These are phyloP conservation scores for Zygothrica quintamaculata DNA, from an alignment of 2,888 invertebrate genomes.

Conservation along the genomic window DNA sequence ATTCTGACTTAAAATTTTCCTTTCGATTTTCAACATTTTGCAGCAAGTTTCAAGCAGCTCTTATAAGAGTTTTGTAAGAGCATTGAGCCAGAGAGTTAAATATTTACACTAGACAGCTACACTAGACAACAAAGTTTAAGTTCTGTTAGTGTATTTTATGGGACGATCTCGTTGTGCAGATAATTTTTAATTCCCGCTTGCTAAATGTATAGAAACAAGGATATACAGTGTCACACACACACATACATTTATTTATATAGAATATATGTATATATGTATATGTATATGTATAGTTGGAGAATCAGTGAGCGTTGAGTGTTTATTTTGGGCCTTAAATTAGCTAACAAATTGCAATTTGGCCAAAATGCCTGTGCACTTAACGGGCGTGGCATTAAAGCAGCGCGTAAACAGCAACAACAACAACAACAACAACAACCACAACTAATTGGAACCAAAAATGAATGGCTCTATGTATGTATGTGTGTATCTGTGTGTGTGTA, in stretches of 20 bases:
- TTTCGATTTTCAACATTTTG: too few species aligned
- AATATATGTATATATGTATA: too few species aligned
- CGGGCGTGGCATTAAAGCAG: conserved; percentile 67
- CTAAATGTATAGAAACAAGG: conserved; percentile 14
- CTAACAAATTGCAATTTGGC: conserved; percentile 67
- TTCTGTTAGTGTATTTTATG: conserved; percentile 60
- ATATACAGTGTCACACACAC: too few species aligned
- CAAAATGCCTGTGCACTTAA: conserved; percentile 61
- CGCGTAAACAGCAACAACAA: conserved; percentile 49
- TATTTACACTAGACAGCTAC: too few species aligned
- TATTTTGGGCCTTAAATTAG: conserved; percentile 68
- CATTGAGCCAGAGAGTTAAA: too few species aligned
- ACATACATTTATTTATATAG: too few species aligned
- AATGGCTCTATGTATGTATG: conserved; percentile 10
- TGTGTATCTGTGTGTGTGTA: conserved; percentile 8
- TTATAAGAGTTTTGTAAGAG: too few species aligned
- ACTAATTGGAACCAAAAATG: conserved; percentile 60
- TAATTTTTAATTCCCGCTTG: conserved; percentile 70
- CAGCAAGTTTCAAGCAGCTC: too few species aligned
- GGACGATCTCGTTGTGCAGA: conserved; percentile 61
- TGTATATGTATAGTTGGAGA: conserved; percentile 26
- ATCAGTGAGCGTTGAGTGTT: conserved; percentile 26
- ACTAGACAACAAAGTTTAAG: neutral
- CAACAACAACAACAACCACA: too few species aligned
- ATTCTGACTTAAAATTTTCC: neutral